Base-by-base conservation (phyloP, 53 echinoderm and acorn worm genomes). In the Holothuria scabra region DNA sequence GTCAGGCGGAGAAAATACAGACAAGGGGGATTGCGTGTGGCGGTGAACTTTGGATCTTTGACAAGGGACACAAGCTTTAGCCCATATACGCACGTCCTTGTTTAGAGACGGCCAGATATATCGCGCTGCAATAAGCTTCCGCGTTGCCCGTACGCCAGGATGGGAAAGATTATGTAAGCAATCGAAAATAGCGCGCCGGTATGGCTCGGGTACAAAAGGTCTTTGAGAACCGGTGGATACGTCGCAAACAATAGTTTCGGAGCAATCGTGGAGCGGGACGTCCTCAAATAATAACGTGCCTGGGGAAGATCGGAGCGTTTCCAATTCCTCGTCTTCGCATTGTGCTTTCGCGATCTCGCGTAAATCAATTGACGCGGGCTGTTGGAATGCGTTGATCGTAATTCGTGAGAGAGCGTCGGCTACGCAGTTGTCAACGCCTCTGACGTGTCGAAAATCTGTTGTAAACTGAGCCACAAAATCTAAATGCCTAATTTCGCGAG, bases 121-220 rank as follows among this genome's bases (percentile, higher is more conserved):
- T n/a, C n/a, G n/a, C n/a, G n/a, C n/a, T n/a, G n/a, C n/a, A n/a
- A n/a, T n/a, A n/a, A n/a, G n/a, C n/a, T n/a, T n/a, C n/a, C n/a
- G n/a, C n/a, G n/a, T n/a, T n/a, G n/a, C 88, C 10, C 86, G 49
- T 33, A 88, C 64, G 26, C 88, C 84, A 22, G 86, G 92, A 46
- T 88, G 88, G 0, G 83, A 81, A 37, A 87, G 55, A 0, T 60
- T 56, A 58, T 90, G 91, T 20, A 84, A 70, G 20, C 74, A 33
- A 56, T 88, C 65, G 55, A 88, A 88, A 26, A 88, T 65, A 9
- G 65, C 18, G 18, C n/a, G n/a, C n/a, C n/a, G n/a, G n/a, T n/a
- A n/a, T n/a, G n/a, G n/a, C n/a, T n/a, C n/a, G n/a, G n/a, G n/a
- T n/a, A n/a, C n/a, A n/a, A n/a, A n/a, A n/a, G n/a, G n/a, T n/a